These are phyloP conservation scores for Erythrolamprus reginae DNA, from an alignment of 2,113 vertebrate genomes.

Conservation along the genomic window DNA sequence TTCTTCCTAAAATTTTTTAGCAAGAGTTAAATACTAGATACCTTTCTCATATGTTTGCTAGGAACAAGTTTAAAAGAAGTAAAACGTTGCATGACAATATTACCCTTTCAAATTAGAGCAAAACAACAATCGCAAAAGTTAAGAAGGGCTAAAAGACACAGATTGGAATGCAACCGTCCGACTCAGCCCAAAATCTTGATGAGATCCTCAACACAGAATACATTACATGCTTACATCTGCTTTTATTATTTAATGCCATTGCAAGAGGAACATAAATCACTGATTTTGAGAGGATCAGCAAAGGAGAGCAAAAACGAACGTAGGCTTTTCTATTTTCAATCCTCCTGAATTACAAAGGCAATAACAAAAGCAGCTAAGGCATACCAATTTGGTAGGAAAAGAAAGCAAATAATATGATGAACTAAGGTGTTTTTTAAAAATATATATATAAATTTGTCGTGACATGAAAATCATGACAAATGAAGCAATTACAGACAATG, in stretches of 20 bases:
- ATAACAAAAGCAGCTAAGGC: background rate
- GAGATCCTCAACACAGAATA: background rate
- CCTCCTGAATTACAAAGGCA: background rate
- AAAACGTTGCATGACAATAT: background rate
- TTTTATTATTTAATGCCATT: background rate
- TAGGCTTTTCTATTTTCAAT: background rate
- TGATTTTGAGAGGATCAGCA: slow-evolving; percentile 7
- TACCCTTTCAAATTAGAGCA: background rate
- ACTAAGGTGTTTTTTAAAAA: background rate
- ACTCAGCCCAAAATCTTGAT: background rate
- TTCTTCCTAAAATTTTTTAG: too few species aligned
- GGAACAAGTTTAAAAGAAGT: background rate
- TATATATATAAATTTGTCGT: background rate
- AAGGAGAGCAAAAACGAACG: background rate
- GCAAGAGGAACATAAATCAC: background rate
- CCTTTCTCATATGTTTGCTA: background rate
- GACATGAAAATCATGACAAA: background rate
- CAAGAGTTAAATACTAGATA: background rate
- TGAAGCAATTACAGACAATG: slow-evolving; percentile 13
- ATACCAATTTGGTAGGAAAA: background rate
- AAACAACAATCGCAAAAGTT: slow-evolving; percentile 7
- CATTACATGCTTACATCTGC: background rate
- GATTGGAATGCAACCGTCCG: background rate
- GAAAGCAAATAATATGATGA: background rate
- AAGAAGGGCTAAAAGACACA: background rate